These are phyloP conservation scores for Oscheius sp. DNA, from an alignment of 2,888 invertebrate genomes.

Conservation along the genomic window DNA sequence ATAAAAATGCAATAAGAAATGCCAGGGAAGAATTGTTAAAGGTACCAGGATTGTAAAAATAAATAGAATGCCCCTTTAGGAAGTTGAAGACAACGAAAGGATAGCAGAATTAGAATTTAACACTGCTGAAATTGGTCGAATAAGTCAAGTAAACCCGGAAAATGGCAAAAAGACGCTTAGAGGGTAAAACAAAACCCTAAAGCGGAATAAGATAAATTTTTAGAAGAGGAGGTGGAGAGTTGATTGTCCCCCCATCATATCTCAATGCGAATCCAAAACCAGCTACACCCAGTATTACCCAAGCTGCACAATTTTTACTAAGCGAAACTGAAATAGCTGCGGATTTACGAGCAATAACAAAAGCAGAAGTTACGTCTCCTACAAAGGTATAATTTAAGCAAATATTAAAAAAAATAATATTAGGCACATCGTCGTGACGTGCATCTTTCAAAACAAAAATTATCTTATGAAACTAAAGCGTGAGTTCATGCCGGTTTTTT, in stretches of 20 bases:
- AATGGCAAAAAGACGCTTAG: constrained; percentile 32
- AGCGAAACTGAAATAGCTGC: constrained; percentile 30
- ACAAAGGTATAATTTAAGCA: background rate
- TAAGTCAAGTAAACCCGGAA: constrained; percentile 1
- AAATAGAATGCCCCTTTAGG: background rate
- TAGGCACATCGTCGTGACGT: constrained; percentile 2
- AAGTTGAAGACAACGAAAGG: constrained; percentile 21
- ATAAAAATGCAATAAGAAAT: background rate
- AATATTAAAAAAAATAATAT: background rate
- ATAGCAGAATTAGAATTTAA: constrained; percentile 26
- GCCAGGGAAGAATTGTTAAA: background rate
- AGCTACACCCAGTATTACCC: constrained; percentile 1
- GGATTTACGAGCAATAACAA: constrained; percentile 27
- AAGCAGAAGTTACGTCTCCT: constrained; percentile 4
- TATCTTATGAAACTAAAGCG: constrained; percentile 22
- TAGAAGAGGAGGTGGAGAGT: constrained; percentile 34
- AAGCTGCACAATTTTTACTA: constrained; percentile 26
- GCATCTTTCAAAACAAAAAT: constrained; percentile 11
- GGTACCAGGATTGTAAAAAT: background rate
- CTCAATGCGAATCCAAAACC: constrained; percentile 34
- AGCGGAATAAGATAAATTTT: background rate
- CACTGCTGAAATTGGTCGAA: constrained; percentile 24
- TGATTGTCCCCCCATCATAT: constrained; percentile 37
- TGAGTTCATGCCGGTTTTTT: background rate
- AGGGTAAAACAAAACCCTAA: constrained; percentile 18